phyloP scores from a whole-genome alignment of 1,140 invertebrate species.

The Lutraria rhynchaena region DNA sequence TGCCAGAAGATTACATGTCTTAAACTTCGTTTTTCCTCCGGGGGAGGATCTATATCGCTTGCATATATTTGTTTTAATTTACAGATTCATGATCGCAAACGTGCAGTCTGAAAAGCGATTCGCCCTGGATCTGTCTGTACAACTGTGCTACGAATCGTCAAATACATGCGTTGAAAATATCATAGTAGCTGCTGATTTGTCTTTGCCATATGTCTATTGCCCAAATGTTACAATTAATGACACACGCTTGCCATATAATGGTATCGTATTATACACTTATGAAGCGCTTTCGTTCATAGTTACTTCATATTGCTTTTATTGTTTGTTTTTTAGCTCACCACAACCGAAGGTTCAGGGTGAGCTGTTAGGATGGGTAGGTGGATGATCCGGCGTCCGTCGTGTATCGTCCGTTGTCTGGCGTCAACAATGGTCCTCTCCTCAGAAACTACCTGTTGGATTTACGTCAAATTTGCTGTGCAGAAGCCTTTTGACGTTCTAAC shows the following conservation, averaged over 20 bases:
- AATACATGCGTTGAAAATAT: neutral
- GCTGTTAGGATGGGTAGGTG: too few relatives aligned
- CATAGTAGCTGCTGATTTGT: neutral
- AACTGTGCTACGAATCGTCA: neutral
- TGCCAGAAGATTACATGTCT: too few relatives aligned
- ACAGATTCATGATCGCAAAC: slow-evolving; percentile 11
- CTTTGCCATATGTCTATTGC: neutral
- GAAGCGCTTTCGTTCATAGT: neutral
- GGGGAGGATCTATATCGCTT: neutral
- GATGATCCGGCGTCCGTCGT: too few relatives aligned
- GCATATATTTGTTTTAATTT: neutral
- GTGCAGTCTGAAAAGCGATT: neutral
- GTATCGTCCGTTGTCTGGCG: too few relatives aligned
- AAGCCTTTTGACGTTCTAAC: too few relatives aligned
- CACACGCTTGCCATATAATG: slow-evolving; percentile 10
- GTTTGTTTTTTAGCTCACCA: too few relatives aligned
- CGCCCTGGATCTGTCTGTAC: neutral
- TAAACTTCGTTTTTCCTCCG: too few relatives aligned
- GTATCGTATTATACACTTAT: neutral
- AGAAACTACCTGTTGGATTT: too few relatives aligned
- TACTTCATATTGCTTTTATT: neutral
- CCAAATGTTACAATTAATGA: slow-evolving; percentile 14
- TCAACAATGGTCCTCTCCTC: too few relatives aligned
- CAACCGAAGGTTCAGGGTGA: too few relatives aligned
- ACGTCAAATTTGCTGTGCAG: too few relatives aligned